Evolutionary conservation across 2,113 vertebrate species (phyloP).

Genomic region (Nannospalax galili): DNA sequence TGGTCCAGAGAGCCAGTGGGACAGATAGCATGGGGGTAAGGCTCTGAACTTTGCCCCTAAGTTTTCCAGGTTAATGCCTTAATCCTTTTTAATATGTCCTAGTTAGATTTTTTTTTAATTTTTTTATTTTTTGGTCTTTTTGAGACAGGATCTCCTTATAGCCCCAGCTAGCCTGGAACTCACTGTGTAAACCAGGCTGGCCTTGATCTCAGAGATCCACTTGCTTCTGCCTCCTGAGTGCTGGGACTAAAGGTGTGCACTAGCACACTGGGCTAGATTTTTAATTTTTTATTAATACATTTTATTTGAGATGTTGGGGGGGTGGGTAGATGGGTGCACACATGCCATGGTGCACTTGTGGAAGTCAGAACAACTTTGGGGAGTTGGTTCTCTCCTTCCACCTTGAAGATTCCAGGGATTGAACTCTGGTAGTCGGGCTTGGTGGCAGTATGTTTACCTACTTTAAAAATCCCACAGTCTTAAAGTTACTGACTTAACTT

Average conservation of each 20-base stretch:
- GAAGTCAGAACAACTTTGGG: background rate
- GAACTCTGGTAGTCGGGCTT: background rate
- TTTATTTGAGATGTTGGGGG: background rate
- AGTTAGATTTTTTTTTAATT: too few species aligned
- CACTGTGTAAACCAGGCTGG: too few species aligned
- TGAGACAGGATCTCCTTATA: too few species aligned
- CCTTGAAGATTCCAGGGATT: background rate
- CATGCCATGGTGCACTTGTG: background rate
- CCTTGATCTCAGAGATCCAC: too few species aligned
- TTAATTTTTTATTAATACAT: background rate
- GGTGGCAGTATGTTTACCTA: background rate
- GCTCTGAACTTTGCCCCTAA: background rate
- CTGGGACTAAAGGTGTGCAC: too few species aligned
- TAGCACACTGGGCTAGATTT: too few species aligned
- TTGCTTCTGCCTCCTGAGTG: too few species aligned
- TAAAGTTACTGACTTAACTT: too few species aligned
- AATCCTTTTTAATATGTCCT: conserved; percentile 15
- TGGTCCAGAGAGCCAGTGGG: background rate
- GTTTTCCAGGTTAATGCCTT: background rate
- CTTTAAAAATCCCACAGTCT: too few species aligned
- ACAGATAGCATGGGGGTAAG: background rate
- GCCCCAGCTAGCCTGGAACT: too few species aligned
- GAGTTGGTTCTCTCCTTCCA: background rate
- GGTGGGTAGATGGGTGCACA: background rate
- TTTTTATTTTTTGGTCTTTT: too few species aligned